Evolutionary conservation across 2,113 vertebrate species (phyloP).

Genomic region (Sturnira hondurensis): DNA sequence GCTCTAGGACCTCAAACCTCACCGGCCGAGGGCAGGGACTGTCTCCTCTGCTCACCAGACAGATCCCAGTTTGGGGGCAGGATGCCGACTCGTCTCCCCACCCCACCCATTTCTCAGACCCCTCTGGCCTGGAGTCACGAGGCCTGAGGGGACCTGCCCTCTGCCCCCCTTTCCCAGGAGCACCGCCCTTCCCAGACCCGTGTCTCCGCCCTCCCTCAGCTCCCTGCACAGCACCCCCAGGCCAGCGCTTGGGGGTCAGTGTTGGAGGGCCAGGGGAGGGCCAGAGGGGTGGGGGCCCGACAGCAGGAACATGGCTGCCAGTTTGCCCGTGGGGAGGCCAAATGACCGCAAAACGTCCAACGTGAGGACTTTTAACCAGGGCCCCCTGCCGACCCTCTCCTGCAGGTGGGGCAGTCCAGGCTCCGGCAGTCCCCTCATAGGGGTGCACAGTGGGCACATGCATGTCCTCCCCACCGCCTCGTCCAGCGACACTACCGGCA

Average conservation of each 20-base stretch:
- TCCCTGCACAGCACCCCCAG: background rate
- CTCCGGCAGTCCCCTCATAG: background rate
- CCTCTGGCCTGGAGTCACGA: background rate
- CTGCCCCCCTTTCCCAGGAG: background rate
- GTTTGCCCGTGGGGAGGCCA: background rate
- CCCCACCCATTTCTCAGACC: background rate
- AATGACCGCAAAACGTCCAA: background rate
- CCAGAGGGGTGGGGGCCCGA: background rate
- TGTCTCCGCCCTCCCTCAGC: background rate
- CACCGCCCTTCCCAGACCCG: background rate
- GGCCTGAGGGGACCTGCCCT: background rate
- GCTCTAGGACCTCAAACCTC: background rate
- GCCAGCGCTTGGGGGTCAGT: background rate
- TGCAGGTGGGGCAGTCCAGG: accelerated
- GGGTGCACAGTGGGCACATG: background rate
- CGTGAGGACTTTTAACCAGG: background rate
- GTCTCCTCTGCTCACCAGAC: background rate
- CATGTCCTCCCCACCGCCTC: background rate
- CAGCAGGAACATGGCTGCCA: accelerated
- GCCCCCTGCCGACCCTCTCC: background rate
- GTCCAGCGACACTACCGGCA: accelerated
- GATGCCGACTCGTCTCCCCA: accelerated
- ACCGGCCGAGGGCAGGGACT: background rate
- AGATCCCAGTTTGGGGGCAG: background rate
- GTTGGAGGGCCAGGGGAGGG: background rate